These are phyloP conservation scores for Nasonovia ribisnigri DNA, from an alignment of 2,888 invertebrate genomes.

Conservation along the genomic window DNA sequence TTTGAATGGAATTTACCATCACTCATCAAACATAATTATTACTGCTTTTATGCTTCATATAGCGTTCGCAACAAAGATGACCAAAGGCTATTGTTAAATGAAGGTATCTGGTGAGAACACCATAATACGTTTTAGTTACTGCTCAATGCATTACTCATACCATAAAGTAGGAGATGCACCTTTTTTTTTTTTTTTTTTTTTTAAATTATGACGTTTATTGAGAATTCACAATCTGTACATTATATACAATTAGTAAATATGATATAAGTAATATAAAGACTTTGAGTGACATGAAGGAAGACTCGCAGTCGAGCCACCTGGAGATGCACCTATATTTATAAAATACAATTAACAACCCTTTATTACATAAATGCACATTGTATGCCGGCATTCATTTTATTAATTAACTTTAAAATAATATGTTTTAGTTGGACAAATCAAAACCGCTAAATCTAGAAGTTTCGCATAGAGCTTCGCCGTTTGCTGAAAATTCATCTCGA, in stretches of 20 bases:
- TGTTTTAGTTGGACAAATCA: conserved; percentile 17
- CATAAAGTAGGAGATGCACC: not conserved
- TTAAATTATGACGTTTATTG: too few relatives aligned
- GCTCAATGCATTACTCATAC: not conserved
- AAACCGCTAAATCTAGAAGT: conserved; percentile 11
- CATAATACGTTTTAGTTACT: not conserved
- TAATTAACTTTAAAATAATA: not conserved
- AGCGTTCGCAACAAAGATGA: not conserved
- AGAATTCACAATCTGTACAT: too few relatives aligned
- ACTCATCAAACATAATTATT: not conserved
- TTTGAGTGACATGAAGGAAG: too few relatives aligned
- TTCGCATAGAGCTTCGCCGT: not conserved
- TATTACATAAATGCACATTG: not conserved
- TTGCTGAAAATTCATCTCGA: not conserved
- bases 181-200: too few relatives aligned
- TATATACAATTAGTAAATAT: too few relatives aligned
- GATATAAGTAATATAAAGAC: too few relatives aligned
- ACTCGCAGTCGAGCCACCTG: too few relatives aligned
- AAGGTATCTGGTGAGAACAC: not conserved
- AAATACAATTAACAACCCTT: not conserved
- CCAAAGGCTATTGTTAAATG: not conserved
- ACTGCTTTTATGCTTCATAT: not conserved
- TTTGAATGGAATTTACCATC: not conserved
- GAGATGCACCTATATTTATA: not conserved
- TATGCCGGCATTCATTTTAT: not conserved